phyloP scores from a whole-genome alignment of 2,113 vertebrate species.

The Micronycteris hirsuta region DNA sequence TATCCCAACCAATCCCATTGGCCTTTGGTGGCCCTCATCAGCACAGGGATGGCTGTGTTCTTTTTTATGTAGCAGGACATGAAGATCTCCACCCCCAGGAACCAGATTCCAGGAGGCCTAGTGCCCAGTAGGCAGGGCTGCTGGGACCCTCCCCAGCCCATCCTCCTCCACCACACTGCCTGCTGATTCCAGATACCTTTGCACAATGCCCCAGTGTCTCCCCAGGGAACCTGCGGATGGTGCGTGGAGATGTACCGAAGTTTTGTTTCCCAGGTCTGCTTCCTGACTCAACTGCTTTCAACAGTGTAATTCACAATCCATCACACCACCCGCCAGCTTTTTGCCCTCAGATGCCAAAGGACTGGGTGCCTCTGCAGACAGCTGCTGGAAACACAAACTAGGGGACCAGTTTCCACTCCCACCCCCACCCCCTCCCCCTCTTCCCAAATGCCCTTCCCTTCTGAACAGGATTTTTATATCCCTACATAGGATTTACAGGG shows the following conservation, averaged over 20 bases:
- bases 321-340: background rate
- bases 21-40: background rate
- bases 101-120: background rate
- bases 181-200: background rate
- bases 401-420: background rate
- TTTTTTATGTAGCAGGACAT: background rate
- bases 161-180: background rate
- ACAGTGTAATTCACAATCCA: background rate
- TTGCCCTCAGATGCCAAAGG: background rate
- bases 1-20: background rate
- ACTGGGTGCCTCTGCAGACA: background rate
- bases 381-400: background rate
- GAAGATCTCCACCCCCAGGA: background rate
- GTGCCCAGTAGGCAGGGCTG: background rate
- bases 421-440: background rate
- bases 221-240: background rate
- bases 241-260: background rate
- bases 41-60: conserved; percentile 9
- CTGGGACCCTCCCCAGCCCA: background rate
- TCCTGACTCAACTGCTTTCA: background rate
- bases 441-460: background rate
- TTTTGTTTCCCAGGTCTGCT: background rate
- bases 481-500: background rate
- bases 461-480: background rate
- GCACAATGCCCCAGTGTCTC: background rate